Evolutionary conservation across 1,140 invertebrate species (phyloP), one percentile per base, ranked within the genome.

Genomic region (Triops cancriformis): DNA sequence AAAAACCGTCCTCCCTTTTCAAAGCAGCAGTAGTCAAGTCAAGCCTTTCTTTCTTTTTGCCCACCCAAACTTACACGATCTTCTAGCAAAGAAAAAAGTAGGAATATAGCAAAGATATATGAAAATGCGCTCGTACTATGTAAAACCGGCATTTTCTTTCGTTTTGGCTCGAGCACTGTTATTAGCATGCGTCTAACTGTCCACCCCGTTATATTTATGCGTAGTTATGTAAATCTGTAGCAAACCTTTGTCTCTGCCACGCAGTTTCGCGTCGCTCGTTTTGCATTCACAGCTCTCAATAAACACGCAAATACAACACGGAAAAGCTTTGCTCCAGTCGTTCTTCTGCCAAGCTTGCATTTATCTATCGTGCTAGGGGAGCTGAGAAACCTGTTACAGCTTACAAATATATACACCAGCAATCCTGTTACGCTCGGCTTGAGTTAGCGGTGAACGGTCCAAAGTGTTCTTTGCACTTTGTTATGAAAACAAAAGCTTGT

Each of bases 111-210:
- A 37, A 37, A 37, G 31, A 37, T 37, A 37, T 37, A 37, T 37
- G 31, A 37, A 37, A 37, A 37, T 37, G 2, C 31, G 10, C 51
- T 64, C 9, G 18, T 64, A 18, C 51, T 23, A 64, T 23, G 51
- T 23, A 64, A 18, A 64, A 23, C 51, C 51, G 51, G 51, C 51
- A 64, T 64, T 64, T 23, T 14, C 51, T 64, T 64, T 64, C 51
- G 2, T 37, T 37, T 37, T 37, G 31, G 18, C 14, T 7, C 51
- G 23, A 64, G 51, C 51, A 64, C 51, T 64, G 51, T 64, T 64
- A 64, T 64, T 64, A 64, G 23, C 51, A 64, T 64, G 18, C 51
- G 51, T 64, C 51, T 64, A 64, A 64, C 51, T 64, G 51, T 64
- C 51, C 51, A 64, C 51, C 51, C 51, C 51, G 23, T 64, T 64